A percentile compares a stretch with the other conserved stretches of the same genome.
These are phyloP conservation scores for Tetraneura akinire DNA, from an alignment of 1,140 invertebrate species.

Conservation along the genomic window DNA sequence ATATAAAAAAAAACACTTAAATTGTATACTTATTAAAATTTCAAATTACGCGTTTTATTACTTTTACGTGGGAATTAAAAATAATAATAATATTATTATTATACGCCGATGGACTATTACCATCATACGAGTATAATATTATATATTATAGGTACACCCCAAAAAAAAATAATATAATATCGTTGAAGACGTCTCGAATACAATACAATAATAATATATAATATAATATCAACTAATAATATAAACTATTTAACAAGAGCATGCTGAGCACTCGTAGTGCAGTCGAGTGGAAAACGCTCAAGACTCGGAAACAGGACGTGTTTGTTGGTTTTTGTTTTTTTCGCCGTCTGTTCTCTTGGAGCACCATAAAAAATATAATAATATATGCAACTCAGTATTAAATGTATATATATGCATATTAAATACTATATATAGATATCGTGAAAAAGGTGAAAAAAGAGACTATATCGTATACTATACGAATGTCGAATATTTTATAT, in stretches of 20 bases:
- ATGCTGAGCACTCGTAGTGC: not conserved
- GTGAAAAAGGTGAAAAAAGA: no score
- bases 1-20: no score
- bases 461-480: not conserved
- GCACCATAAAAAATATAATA: not conserved
- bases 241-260: not conserved
- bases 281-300: constrained; percentile 37
- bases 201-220: not conserved
- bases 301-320: constrained; percentile 25
- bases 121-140: not conserved
- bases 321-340: constrained; percentile 31
- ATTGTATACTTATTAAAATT: no score
- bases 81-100: not conserved
- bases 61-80: constrained; percentile 17
- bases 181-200: not conserved
- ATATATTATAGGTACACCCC: not conserved
- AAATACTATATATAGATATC: not conserved
- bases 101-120: not conserved
- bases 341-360: not conserved
- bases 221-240: not conserved
- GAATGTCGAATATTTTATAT: no score
- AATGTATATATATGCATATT: not conserved
- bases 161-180: not conserved
- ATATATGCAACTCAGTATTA: constrained; percentile 5
- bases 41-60: no score